A percentile compares a stretch with the other conserved stretches of the same genome.
Evolutionary conservation across 2,888 invertebrate species (phyloP).

Genomic region (Cordilura impudica): DNA sequence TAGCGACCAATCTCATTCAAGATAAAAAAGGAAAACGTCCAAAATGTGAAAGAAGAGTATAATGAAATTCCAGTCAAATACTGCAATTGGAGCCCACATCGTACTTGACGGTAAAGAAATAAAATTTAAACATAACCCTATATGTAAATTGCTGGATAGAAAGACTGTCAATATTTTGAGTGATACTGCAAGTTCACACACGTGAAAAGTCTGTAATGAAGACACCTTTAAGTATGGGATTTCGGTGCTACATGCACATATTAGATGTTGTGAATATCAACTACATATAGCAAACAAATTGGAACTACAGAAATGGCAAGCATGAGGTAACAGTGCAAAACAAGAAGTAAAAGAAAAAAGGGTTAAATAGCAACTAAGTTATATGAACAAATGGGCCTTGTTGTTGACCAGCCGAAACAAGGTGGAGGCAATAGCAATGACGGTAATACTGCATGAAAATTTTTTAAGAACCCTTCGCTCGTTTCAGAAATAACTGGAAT

Average conservation of each 20-base stretch:
- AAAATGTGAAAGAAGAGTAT: not conserved
- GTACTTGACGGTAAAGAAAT: not conserved
- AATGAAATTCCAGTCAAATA: not conserved
- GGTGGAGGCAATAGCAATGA: not conserved
- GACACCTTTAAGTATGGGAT: not conserved
- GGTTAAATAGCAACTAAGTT: not conserved
- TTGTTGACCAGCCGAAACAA: not conserved
- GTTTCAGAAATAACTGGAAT: constrained; percentile 29
- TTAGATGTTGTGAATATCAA: not conserved
- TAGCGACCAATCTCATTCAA: no score
- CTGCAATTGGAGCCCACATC: not conserved
- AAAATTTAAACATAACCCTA: not conserved
- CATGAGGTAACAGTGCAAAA: no score
- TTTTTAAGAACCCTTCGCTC: constrained; percentile 26
- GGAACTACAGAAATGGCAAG: no score
- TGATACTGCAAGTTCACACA: not conserved
- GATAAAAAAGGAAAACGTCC: no score
- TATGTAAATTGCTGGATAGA: no score
- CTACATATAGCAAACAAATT: no score
- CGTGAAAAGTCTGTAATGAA: not conserved
- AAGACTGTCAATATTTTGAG: no score
- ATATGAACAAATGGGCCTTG: not conserved
- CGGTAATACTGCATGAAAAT: constrained; percentile 14
- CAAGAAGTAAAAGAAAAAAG: not conserved
- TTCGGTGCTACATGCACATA: not conserved